Evolutionary conservation across 2,888 invertebrate genomes (phyloP), one percentile per base, ranked within the genome.

Genomic region (Orchesellides sinensis): DNA sequence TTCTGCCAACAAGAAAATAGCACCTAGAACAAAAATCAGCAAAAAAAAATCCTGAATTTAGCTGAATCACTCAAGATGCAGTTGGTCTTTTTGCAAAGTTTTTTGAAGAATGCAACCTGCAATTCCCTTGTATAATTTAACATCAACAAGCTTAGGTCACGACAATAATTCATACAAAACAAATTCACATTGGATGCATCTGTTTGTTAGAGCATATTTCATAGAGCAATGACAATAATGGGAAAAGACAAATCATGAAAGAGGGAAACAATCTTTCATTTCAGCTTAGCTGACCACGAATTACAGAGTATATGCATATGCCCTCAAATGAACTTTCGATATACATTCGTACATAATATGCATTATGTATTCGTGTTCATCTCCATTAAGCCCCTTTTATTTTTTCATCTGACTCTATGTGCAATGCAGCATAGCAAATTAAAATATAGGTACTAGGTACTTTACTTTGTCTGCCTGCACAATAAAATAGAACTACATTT

Each of bases 281-380:
- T 81, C 68, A 81, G 74, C 81, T 81, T 61, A 61, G 73, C 35
- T 81, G 81, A 81, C 81, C 81, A 81, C 74, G 81, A 40, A 74
- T 74, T 81, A 81, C 52, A 73, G 47, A 59, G 21, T 65, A 45
- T 14, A 32, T 14, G 32, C 5, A n/a, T 35, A 81, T 81, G 81
- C 81, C 81, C 81, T 81, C 81, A 23, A 81, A 74, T 81, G 81
- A 81, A 81, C 81, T 68, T 69, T 80, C 66, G 72, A 25, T 80
- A 40, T 74, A 52, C 35, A 81, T 68, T 72, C 29, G 5, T 32
- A 61, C 32, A 52, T 21, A 63, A 29, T 21, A 23, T 5, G 56
- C 27, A 21, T 56, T 10, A 19, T 3, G 23, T 17, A 19, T 32
- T 61, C 32, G 17, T 29, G 10, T 29, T 2, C 14, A 21, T 45